These are phyloP conservation scores for Hydractinia symbiolongicarpus DNA, from an alignment of 30 jellyfish, hydroid and myxozoan species.

Conservation along the genomic window DNA sequence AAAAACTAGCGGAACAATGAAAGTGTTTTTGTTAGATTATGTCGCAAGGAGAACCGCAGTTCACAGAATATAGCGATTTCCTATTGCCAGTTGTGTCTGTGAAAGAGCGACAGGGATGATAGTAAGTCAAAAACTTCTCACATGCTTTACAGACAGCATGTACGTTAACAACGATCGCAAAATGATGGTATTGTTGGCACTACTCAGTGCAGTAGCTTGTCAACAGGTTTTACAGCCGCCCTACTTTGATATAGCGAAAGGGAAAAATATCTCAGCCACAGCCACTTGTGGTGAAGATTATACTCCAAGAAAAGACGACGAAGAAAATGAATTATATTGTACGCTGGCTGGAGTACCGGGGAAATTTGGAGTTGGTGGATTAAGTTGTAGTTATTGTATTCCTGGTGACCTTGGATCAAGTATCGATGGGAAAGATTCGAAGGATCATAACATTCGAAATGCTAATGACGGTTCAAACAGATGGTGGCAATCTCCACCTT, in stretches of 20 bases:
- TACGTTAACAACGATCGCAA: no score
- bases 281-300: conserved; percentile 84
- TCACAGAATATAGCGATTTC: no score
- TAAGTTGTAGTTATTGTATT: conserved; percentile 66
- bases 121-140: no score
- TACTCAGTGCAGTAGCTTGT: conserved; percentile 3
- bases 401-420: conserved; percentile 49
- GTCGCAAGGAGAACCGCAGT: no score
- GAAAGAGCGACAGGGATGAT: no score
- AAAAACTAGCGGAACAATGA: no score
- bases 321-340: conserved; percentile 65
- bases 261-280: conserved; percentile 67
- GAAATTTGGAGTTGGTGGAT: conserved; percentile 58
- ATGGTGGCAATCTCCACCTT: conserved; percentile 97
- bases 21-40: no score
- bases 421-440: conserved; percentile 13
- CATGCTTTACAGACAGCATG: no score
- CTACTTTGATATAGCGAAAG: conserved; percentile 77
- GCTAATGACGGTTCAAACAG: conserved; percentile 86
- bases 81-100: no score
- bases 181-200: not conserved
- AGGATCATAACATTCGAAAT: conserved; percentile 55
- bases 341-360: conserved; percentile 86
- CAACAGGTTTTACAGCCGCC: conserved; percentile 67
- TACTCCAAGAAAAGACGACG: conserved; percentile 46